Percentiles rank a stretch among this genome's conserved stretches.
These are phyloP conservation scores for Empis livida DNA, from an alignment of 2,888 invertebrate genomes.

Conservation along the genomic window DNA sequence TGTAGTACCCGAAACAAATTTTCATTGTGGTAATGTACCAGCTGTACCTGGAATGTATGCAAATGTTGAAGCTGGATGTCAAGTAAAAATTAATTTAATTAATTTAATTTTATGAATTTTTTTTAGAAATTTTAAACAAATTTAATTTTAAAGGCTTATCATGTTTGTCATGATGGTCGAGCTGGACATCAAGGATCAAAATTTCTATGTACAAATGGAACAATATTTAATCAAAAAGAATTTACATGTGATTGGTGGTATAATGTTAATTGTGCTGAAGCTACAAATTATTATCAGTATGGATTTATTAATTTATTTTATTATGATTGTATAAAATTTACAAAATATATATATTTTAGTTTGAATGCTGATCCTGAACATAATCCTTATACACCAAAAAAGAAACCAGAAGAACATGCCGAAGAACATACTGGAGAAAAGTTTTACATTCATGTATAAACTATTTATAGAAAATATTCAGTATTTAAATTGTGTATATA, in stretches of 20 bases:
- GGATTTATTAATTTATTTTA: conserved; percentile 13
- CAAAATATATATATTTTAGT: conserved; percentile 35
- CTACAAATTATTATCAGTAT: conserved; percentile 61
- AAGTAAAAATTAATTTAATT: conserved; percentile 40
- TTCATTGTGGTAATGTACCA: conserved; percentile 66
- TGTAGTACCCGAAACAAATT: conserved; percentile 62
- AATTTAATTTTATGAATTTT: background rate
- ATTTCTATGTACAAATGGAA: conserved; percentile 77
- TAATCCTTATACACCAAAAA: conserved; percentile 68
- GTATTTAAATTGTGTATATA: too few relatives aligned
- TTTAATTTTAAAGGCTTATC: conserved; percentile 56
- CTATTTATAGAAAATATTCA: background rate
- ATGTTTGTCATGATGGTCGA: conserved; percentile 75
- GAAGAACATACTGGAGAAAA: too few relatives aligned
- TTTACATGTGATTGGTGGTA: conserved; percentile 90
- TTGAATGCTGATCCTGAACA: conserved; percentile 66
- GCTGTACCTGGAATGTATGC: conserved; percentile 79
- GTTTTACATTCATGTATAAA: conserved; percentile 25
- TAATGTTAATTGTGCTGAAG: conserved; percentile 70
- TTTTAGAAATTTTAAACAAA: too few relatives aligned
- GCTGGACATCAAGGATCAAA: conserved; percentile 73
- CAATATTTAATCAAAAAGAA: conserved; percentile 72
- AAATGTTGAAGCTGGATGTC: conserved; percentile 79
- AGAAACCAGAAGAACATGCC: conserved; percentile 43
- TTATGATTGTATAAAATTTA: conserved; percentile 1